These are phyloP conservation scores for Toxotes lorentzi DNA, from an alignment of 2,797 vertebrate genomes.

Conservation along the genomic window DNA sequence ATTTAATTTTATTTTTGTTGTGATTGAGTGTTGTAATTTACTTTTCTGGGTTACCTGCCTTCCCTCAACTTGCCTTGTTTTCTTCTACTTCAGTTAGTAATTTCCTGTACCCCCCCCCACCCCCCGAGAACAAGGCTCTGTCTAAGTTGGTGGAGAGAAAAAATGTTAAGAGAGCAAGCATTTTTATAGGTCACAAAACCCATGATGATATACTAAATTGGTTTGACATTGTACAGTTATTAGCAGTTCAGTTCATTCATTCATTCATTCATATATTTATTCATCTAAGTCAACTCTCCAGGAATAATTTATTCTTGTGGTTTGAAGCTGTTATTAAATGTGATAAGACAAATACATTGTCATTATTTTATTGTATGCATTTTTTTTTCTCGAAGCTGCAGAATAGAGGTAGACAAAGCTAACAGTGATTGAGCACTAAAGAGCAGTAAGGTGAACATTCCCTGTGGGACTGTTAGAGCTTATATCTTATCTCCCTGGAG, in stretches of 20 bases:
- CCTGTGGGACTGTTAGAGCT: slow-evolving; percentile 43
- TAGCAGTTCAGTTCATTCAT: slow-evolving; percentile 31
- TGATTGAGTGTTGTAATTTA: slow-evolving; percentile 36
- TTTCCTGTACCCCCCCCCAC: slow-evolving; percentile 31
- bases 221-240: slow-evolving; percentile 24
- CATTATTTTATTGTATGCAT: slow-evolving; percentile 16
- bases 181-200: slow-evolving; percentile 29
- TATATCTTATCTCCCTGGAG: slow-evolving; percentile 39
- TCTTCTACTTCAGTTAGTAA: slow-evolving; percentile 5
- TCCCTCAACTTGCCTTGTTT: slow-evolving; percentile 20
- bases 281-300: neutral
- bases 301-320: slow-evolving; percentile 13
- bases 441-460: slow-evolving; percentile 47
- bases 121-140: slow-evolving; percentile 8
- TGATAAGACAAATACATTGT: slow-evolving; percentile 19
- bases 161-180: neutral
- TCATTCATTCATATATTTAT: no score
- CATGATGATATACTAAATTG: slow-evolving; percentile 15
- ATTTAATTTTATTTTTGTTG: slow-evolving; percentile 15
- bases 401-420: slow-evolving; percentile 22
- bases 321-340: slow-evolving; percentile 17
- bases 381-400: slow-evolving; percentile 13
- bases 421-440: slow-evolving; percentile 54
- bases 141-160: slow-evolving; percentile 4
- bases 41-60: slow-evolving; percentile 31